phyloP scores from a whole-genome alignment of 2,797 vertebrate species.

The Eulemur mongoz region DNA sequence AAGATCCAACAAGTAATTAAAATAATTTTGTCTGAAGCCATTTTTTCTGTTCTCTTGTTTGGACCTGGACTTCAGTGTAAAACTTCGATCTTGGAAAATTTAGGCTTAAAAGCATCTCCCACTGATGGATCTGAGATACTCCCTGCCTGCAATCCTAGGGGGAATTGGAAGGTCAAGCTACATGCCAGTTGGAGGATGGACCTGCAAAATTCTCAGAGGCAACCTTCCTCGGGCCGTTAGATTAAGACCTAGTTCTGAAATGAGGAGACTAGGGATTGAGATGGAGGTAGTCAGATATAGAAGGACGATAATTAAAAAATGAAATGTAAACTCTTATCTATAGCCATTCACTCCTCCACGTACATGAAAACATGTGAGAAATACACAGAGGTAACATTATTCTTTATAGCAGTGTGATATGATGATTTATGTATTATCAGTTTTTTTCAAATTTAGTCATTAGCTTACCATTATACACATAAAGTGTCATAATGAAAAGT shows the following conservation, averaged over 20 bases:
- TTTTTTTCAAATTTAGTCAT: not conserved
- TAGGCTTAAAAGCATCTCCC: not conserved
- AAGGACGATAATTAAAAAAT: not conserved
- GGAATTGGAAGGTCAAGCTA: accelerated
- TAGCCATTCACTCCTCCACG: too few species aligned
- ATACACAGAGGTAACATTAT: not conserved
- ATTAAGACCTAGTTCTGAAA: not conserved
- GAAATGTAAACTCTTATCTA: not conserved
- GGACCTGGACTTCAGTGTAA: not conserved
- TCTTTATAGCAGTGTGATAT: not conserved
- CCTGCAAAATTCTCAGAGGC: not conserved
- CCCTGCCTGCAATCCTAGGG: not conserved
- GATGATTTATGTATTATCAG: not conserved
- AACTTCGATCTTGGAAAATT: not conserved
- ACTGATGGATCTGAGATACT: accelerated
- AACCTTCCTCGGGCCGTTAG: not conserved
- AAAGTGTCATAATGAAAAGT: not conserved
- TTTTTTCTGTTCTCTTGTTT: not conserved
- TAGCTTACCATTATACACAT: not conserved
- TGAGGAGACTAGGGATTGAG: not conserved
- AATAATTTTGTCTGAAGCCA: not conserved
- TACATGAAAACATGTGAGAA: not conserved
- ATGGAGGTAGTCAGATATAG: not conserved
- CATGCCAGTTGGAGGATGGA: not conserved
- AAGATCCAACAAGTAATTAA: not conserved